Base-by-base conservation (phyloP, 2,113 vertebrate genomes). In the Otus sunia region DNA sequence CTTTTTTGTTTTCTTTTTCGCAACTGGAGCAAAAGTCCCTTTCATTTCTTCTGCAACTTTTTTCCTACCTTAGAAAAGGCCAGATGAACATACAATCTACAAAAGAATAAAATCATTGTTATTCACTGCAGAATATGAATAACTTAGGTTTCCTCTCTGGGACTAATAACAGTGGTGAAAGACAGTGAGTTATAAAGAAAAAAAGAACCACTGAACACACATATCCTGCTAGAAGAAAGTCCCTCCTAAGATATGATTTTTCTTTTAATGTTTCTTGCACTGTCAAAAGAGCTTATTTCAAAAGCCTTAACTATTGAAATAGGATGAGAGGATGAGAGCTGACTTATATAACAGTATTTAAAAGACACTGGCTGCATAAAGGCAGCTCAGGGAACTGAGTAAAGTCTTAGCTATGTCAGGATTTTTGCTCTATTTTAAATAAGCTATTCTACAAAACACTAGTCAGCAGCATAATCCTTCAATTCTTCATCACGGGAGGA, bases 331-430 rank as follows among this genome's bases (percentile, higher is more conserved):
- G 36, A 81, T 94, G 52, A 95, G 52, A 87, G 6, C 22, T 84
- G 55, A 72, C 81, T 96, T 96, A 96, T 6, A 39, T 96, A 97
- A 96, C 90, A 62, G 66, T 58, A 87, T 96, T 94, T 92, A 89
- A 92, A 89, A 95, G 66, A 81, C 27, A 92, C 58, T 85, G 79
- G 68, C 63, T 89, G 64, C 43, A 91, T 59, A 85, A 91, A 94
- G 64, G 73, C 68, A 92, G 60, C 73, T 85, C 86, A 75, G 80
- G 76, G 80, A 95, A 84, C 73, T 36, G n/a, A 91, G 34, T 23
- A 78, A 87, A 78, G 6, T 89, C 95, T 96, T 75, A 85, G 43
- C 80, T 82, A 36, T 7, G 52, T 94, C 94, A 96, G 91, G 89
- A 84, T 74, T 96, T 96, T 92, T 96, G 23, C 37, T 86, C 25